These are phyloP conservation scores for Tridacna gigas DNA, from an alignment of 2,888 invertebrate genomes.

Conservation along the genomic window DNA sequence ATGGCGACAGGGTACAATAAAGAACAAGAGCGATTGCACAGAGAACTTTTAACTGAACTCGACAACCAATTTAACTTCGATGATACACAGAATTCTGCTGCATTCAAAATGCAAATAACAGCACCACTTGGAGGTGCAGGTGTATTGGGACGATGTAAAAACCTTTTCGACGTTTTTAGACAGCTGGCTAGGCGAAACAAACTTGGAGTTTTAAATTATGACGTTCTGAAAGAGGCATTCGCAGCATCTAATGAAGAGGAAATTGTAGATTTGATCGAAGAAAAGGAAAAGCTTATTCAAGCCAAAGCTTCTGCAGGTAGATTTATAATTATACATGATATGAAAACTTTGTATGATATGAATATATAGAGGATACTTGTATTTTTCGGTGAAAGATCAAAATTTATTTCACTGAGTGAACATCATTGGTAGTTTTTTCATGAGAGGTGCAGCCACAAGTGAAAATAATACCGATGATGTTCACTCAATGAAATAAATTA, in stretches of 20 bases:
- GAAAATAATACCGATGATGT: no score
- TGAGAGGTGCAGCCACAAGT: no score
- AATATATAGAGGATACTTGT: no score
- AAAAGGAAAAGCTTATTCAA: background rate
- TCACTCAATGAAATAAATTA: no score
- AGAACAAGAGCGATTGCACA: background rate
- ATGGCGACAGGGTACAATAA: background rate
- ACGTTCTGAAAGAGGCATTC: background rate
- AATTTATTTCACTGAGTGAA: no score
- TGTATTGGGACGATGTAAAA: background rate
- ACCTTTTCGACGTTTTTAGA: background rate
- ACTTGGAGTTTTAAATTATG: conserved; percentile 6
- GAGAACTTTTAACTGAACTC: background rate
- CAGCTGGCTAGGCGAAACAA: background rate
- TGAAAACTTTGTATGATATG: no score
- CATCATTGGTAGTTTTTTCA: no score
- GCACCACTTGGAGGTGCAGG: background rate
- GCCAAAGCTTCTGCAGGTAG: no score
- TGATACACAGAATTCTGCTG: background rate
- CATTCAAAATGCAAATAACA: conserved; percentile 8
- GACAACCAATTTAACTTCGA: background rate
- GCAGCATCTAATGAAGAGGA: background rate
- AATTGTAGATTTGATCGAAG: background rate
- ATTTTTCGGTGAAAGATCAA: no score
- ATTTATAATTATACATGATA: no score